Conservation (phyloP, 2,113 vertebrate genomes). For the Brienomyrus longianalis region DNA sequence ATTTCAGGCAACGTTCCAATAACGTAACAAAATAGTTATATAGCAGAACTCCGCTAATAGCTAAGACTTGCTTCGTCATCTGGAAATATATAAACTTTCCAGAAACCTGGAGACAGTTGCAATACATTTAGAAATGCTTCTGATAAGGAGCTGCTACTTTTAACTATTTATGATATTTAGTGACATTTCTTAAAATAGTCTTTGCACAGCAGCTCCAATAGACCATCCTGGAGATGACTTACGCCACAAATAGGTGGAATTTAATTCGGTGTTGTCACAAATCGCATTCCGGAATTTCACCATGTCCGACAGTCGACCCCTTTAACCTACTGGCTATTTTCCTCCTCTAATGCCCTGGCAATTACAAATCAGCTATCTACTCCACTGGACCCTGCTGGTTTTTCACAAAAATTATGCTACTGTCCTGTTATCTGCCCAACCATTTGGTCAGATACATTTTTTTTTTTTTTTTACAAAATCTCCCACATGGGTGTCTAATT, state of each 20-base stretch:
- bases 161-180: background rate
- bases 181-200: background rate
- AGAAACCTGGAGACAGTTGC: background rate
- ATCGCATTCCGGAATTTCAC: background rate
- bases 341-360: background rate
- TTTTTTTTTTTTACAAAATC: background rate
- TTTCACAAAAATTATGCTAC: background rate
- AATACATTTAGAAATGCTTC: background rate
- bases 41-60: no score
- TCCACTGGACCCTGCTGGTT: background rate
- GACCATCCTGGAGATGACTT: background rate
- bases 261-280: background rate
- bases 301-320: background rate
- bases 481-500: background rate
- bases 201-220: background rate
- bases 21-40: background rate
- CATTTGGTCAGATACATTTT: background rate
- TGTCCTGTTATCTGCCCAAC: background rate
- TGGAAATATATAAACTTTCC: background rate
- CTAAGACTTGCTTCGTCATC: background rate
- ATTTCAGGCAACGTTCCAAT: background rate
- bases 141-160: background rate
- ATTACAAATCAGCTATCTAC: background rate
- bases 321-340: conserved; percentile 2
- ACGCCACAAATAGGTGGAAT: background rate